phyloP scores from a whole-genome alignment of 2,797 vertebrate species.

The Gila robusta region DNA sequence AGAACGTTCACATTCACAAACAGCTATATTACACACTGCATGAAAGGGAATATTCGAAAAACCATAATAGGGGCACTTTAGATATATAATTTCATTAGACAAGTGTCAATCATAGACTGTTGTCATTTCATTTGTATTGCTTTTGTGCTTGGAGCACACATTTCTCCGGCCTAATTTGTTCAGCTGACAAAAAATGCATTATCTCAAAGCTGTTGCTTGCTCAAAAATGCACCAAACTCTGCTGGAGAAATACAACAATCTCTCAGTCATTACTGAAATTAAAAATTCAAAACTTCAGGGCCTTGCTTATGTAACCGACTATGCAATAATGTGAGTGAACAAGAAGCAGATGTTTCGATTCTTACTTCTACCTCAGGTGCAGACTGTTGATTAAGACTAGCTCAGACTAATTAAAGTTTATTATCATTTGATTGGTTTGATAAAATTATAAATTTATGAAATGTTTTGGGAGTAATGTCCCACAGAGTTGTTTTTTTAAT shows the following conservation, averaged over 20 bases:
- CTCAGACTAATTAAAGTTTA: neutral
- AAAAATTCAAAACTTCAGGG: conserved; percentile 45
- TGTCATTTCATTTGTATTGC: neutral
- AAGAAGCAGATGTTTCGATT: neutral
- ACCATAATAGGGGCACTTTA: too few species aligned
- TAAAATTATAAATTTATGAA: conserved; percentile 36
- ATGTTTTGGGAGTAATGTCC: conserved; percentile 3
- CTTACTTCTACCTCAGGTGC: neutral
- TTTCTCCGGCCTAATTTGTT: neutral
- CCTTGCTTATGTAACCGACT: conserved; percentile 33
- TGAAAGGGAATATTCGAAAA: too few species aligned
- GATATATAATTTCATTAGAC: neutral
- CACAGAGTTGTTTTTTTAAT: neutral
- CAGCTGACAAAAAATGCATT: conserved; percentile 12
- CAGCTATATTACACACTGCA: too few species aligned
- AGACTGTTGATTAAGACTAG: neutral
- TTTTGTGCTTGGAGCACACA: neutral
- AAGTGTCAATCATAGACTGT: neutral
- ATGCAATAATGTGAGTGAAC: conserved; percentile 47
- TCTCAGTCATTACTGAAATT: conserved; percentile 45
- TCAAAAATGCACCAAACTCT: conserved; percentile 11
- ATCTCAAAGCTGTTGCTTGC: neutral
- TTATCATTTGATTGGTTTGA: conserved; percentile 10
- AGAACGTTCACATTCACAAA: too few species aligned
- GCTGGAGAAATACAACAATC: conserved; percentile 29